These are phyloP conservation scores for Pomacea maculata DNA, from an alignment of 1,140 invertebrate genomes.

Conservation along the genomic window DNA sequence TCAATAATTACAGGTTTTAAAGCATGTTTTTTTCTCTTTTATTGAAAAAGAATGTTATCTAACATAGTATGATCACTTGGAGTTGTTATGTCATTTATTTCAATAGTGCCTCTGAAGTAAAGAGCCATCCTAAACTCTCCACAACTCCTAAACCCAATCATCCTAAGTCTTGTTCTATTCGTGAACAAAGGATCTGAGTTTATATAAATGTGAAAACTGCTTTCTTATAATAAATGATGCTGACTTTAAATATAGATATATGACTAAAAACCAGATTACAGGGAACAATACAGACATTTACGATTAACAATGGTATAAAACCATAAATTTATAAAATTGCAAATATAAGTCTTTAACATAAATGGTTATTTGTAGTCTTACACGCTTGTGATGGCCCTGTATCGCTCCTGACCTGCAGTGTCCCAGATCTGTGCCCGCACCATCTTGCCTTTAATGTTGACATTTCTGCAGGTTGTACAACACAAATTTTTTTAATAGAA, in stretches of 20 bases:
- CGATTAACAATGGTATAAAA: not conserved
- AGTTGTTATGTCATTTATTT: too few relatives aligned
- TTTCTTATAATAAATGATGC: too few relatives aligned
- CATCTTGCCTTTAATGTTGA: conserved; percentile 60
- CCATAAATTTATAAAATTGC: not conserved
- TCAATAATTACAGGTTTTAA: not conserved
- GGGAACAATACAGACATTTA: not conserved
- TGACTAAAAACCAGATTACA: not conserved
- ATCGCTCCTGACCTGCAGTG: conserved; percentile 98
- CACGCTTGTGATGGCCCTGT: conserved; percentile 96
- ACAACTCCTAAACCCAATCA: too few relatives aligned
- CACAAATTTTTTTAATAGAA: not conserved
- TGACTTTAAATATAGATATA: not conserved
- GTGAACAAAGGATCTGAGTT: too few relatives aligned
- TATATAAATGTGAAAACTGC: too few relatives aligned
- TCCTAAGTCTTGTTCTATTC: too few relatives aligned
- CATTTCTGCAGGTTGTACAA: conserved; percentile 46
- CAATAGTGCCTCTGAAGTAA: too few relatives aligned
- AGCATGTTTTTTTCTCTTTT: not conserved
- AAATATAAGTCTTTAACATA: not conserved
- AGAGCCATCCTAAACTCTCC: too few relatives aligned
- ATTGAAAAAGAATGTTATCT: too few relatives aligned
- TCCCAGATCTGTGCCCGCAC: conserved; percentile 99
- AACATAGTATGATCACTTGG: too few relatives aligned
- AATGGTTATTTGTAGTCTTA: conserved; percentile 68